Conservation (phyloP, 1,140 invertebrate species). For the Batillaria attramentaria region DNA sequence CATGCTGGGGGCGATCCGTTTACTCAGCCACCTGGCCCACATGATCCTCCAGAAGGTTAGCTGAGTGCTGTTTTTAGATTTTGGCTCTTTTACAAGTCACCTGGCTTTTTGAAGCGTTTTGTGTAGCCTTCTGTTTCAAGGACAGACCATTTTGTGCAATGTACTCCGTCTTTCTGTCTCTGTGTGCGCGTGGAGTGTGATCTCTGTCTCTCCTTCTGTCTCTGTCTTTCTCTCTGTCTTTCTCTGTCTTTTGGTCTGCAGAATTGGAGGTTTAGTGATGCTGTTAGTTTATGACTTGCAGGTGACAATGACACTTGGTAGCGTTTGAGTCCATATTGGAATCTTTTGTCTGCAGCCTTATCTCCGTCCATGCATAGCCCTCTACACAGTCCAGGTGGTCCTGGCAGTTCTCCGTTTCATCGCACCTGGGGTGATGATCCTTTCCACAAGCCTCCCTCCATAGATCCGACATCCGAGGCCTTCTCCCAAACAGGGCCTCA, state of each 20-base stretch:
- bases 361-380: constrained; percentile 28
- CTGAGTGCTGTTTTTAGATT: too few relatives aligned
- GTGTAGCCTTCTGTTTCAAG: too few relatives aligned
- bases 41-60: constrained; percentile 32
- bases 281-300: too few relatives aligned
- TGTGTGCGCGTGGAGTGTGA: too few relatives aligned
- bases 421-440: constrained; percentile 15
- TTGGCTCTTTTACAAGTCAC: neutral
- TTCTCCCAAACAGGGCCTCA: neutral
- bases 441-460: constrained; percentile 23
- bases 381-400: constrained; percentile 15
- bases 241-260: constrained; percentile 1
- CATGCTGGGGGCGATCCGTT: constrained; percentile 16
- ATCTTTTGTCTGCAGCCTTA: constrained; percentile 17
- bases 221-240: constrained; percentile 9
- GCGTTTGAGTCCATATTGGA: too few relatives aligned
- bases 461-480: neutral
- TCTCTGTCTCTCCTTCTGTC: neutral
- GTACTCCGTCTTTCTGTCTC: neutral
- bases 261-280: too few relatives aligned
- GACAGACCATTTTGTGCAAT: too few relatives aligned
- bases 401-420: constrained; percentile 22
- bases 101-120: too few relatives aligned
- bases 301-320: too few relatives aligned
- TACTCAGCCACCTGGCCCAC: constrained; percentile 24